Base-by-base conservation (phyloP, 2,888 invertebrate genomes). In the Parnassius orleans region DNA sequence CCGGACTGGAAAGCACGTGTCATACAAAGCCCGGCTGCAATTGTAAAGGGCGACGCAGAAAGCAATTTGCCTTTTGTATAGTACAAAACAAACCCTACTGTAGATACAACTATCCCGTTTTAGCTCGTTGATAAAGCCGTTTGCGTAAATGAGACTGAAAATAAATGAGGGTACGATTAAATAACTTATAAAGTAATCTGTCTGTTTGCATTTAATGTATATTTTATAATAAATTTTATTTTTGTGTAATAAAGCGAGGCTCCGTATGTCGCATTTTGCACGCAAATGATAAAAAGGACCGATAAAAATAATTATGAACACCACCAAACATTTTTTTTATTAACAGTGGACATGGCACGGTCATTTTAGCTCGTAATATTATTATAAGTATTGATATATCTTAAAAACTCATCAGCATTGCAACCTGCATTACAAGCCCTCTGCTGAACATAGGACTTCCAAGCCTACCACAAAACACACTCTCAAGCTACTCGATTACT, bases 21-120 rank as follows among this genome's bases (percentile, higher is more conserved):
- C 87, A 78, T 75, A 77, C 79, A 81, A 81, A 83, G 78, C 77
- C 77, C 78, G 66, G 76, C 77, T 76, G 78, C 79, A 73, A 80
- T 80, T 75, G 72, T 76, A 75, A 78, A 80, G 84, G 84, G 84
- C 72, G 80, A 80, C 68, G 57, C 63, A 70, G 76, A 80, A 82
- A 84, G 83, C 84, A 86, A 87, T 87, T 87, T 81, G 80, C 80
- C 80, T 70, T 81, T 83, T 85, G 78, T 82, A 69, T 24, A 76
- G 77, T 70, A 72, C 80, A 80, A 80, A 77, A 72, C 80, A 80
- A 80, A 77, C 80, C 71, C 74, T 68, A 24, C 48, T 19, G 12
- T 44, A 41, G 68, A 65, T 71, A 73, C 66, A 58, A 51, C 68
- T 66, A 57, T 79, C 80, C 68, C 74, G 67, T 68, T 81, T 75